Percentiles rank a stretch among this genome's conserved stretches.
Conservation (phyloP, 1,140 invertebrate genomes). For the Drosophila miranda region DNA sequence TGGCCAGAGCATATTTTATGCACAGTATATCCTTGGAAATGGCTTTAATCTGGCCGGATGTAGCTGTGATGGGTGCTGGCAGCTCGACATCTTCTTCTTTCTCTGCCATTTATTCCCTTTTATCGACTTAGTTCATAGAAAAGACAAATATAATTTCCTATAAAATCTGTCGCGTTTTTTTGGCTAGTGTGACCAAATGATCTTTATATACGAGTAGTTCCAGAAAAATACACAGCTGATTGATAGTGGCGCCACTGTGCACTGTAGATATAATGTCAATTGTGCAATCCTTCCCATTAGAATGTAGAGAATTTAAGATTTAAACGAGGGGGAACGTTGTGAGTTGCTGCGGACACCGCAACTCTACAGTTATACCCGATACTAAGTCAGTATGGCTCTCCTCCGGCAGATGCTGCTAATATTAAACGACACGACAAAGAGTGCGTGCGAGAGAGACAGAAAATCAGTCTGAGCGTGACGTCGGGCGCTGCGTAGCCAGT, state of each 20-base stretch:
- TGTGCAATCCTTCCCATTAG: too few species aligned
- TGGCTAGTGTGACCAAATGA: background rate
- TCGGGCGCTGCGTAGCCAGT: too few species aligned
- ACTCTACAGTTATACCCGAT: too few species aligned
- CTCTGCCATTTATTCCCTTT: conserved; percentile 14
- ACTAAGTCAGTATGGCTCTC: too few species aligned
- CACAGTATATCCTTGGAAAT: conserved; percentile 88
- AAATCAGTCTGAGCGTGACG: too few species aligned
- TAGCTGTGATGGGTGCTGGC: conserved; percentile 46
- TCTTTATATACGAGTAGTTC: background rate
- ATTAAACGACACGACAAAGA: too few species aligned
- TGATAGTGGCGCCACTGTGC: too few species aligned
- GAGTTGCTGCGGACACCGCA: too few species aligned
- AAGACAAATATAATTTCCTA: background rate
- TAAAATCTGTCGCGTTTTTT: background rate
- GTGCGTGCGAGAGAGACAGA: too few species aligned
- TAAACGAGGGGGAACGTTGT: too few species aligned
- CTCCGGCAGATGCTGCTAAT: too few species aligned
- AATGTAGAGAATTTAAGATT: background rate
- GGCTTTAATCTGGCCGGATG: conserved; percentile 84
- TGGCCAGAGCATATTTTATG: conserved; percentile 91
- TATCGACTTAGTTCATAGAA: too few species aligned
- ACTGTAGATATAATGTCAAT: background rate
- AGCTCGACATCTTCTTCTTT: conserved; percentile 16
- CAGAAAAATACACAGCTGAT: background rate